Percentiles rank a stretch among this genome's conserved stretches.
Conservation (phyloP, 1,140 invertebrate genomes). For the Caerostris extrusa region DNA sequence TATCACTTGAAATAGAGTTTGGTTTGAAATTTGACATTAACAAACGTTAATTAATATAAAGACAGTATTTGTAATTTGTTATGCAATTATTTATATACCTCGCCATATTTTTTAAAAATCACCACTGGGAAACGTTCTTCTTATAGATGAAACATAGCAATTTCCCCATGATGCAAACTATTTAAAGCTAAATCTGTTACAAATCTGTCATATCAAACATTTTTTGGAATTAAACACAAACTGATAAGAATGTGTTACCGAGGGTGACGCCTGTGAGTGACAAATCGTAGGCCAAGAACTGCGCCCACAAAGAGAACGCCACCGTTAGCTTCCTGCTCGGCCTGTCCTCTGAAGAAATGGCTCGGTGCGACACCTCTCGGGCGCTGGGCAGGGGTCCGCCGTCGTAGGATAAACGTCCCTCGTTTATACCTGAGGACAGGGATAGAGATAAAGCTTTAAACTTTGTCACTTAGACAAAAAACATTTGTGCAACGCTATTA, state of each 20-base stretch:
- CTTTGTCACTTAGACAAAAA: no score
- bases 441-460: no score
- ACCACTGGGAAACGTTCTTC: no score
- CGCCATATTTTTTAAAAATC: no score
- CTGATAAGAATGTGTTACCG: conserved; percentile 25
- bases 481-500: no score
- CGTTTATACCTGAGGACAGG: conserved; percentile 71
- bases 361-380: conserved; percentile 89
- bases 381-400: conserved; percentile 90
- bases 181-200: neutral
- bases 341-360: conserved; percentile 88
- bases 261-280: conserved; percentile 82
- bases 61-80: no score
- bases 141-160: no score
- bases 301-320: conserved; percentile 85
- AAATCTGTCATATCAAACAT: neutral
- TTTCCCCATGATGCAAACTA: neutral
- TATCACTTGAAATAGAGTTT: no score
- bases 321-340: conserved; percentile 88
- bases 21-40: no score
- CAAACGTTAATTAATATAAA: no score
- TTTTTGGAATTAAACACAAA: neutral
- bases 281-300: conserved; percentile 85
- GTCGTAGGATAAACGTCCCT: conserved; percentile 72
- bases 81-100: no score